Percentiles rank a stretch among this genome's conserved stretches.
These are phyloP conservation scores for Pontoporia blainvillei DNA, from an alignment of 2,113 vertebrate genomes.

Conservation along the genomic window DNA sequence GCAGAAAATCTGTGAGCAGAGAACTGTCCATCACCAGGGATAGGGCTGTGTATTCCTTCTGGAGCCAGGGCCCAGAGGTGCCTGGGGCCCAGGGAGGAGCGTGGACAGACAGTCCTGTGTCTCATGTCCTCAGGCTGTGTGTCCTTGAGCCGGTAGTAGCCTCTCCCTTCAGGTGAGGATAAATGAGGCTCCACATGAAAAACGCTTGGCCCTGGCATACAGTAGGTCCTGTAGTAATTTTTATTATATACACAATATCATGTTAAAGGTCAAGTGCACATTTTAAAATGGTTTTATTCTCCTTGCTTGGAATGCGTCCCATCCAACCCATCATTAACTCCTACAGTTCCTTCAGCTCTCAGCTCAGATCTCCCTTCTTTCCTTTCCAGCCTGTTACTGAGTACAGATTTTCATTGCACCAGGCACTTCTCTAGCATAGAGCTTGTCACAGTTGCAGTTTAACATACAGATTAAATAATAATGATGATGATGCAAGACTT, in stretches of 20 bases:
- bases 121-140: background rate
- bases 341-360: background rate
- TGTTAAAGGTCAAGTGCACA: background rate
- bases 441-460: background rate
- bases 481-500: background rate
- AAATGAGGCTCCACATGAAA: background rate
- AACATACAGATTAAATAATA: background rate
- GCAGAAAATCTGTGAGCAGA: background rate
- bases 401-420: background rate
- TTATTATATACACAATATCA: background rate
- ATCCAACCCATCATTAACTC: background rate
- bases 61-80: background rate
- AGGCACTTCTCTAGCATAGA: background rate
- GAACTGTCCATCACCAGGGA: background rate
- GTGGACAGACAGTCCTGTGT: fast-evolving
- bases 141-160: background rate
- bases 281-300: background rate
- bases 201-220: background rate
- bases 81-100: background rate
- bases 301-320: background rate
- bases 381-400: background rate
- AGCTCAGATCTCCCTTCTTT: background rate
- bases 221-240: background rate
- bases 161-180: too few relatives aligned
- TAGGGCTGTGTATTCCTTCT: background rate